Evolutionary conservation across 2,888 invertebrate genomes (phyloP), one percentile per base, ranked within the genome.

Genomic region (Agrochola litura): DNA sequence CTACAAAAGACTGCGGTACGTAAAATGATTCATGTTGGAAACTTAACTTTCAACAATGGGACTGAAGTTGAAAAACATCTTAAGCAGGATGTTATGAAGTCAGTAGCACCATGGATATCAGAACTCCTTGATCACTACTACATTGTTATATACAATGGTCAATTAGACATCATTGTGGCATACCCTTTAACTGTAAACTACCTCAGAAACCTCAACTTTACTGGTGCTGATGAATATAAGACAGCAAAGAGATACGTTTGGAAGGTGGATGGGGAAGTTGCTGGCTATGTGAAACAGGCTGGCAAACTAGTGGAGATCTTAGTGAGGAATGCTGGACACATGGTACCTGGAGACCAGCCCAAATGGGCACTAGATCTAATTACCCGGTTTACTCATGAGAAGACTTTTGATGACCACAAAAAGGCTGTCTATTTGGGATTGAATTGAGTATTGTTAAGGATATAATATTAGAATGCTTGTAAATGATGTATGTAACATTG

Each of bases 161-260:
- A 99, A 91, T 92, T 99, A 84, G 99, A 99, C 92, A 98, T 99
- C 22, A 99, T 99, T 83, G 98, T 99, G 0, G 98, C 99, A 0
- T 98, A 99, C 94, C 98, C 99, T 0, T 92, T 98, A 70, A 99
- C 99, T 0, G 97, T 98, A 37, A 98, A 98, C 91, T 99, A 98
- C 92, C 94, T 99, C 52, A 96, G 97, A 84, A 97, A 97, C 72
- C 95, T 99, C 2, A 97, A 98, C 65, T 99, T 98, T 95, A 97
- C 95, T 41, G 97, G 97, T 1, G 95, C 97, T 0, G 97, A 97
- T 6, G 96, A 97, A 4, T 99, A 98, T 92, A 97, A 97, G 89
- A 96, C 94, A 2, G 98, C 98, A 0, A 95, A 96, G 65, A 97
- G 98, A 61, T 96, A 97, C 80, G 95, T 97, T 70, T 99, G 98